Conservation (phyloP, 2,888 invertebrate genomes). For the Andrena hattorfiana region DNA sequence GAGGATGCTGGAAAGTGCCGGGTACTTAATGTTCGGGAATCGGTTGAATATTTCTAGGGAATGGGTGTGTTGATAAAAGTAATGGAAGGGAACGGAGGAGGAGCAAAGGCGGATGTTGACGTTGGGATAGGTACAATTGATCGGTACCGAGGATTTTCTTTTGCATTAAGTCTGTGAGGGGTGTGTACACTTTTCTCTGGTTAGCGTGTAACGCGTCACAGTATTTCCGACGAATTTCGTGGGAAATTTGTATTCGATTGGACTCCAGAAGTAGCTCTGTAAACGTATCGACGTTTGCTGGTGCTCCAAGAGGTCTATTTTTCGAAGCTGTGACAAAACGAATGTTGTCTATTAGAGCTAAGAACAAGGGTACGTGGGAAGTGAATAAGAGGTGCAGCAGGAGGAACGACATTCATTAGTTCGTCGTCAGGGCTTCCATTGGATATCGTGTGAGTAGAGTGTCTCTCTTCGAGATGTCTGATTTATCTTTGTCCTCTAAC, state of each 20-base stretch:
- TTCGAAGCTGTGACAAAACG: neutral
- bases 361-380: neutral
- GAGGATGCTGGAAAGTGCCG: neutral
- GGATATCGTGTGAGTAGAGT: neutral
- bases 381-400: constrained; percentile 13
- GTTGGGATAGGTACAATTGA: no score
- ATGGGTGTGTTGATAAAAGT: neutral
- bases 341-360: constrained; percentile 26
- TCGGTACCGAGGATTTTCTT: no score
- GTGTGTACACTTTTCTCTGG: no score
- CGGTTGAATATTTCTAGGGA: neutral
- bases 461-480: neutral
- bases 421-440: constrained; percentile 27
- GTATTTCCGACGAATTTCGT: neutral
- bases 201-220: no score
- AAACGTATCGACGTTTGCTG: neutral
- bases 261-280: constrained; percentile 10
- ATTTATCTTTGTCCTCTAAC: neutral
- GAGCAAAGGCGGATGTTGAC: neutral
- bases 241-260: constrained; percentile 18
- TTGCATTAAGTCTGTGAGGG: no score
- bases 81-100: neutral
- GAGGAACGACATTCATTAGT: constrained; percentile 42
- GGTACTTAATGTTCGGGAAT: neutral
- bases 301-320: constrained; percentile 1